These are phyloP conservation scores for Dendrolimus pini DNA, from an alignment of 2,888 invertebrate genomes.

Conservation along the genomic window DNA sequence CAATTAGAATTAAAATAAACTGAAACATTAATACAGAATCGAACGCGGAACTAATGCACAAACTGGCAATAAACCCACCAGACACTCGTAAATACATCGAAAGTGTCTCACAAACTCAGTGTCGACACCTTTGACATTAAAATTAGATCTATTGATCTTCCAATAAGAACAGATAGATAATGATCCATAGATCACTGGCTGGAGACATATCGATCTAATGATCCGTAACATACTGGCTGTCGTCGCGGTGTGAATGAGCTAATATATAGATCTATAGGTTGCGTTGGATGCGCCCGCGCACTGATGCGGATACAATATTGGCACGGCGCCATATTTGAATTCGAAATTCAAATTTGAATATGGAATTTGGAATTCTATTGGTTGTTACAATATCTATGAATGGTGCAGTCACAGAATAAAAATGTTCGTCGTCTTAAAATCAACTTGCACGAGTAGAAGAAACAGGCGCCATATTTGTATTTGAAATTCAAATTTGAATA, in stretches of 20 bases:
- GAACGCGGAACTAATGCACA: not conserved
- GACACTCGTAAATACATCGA: not conserved
- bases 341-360: constrained; percentile 6
- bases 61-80: not conserved
- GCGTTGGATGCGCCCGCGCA: constrained; percentile 9
- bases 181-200: not conserved
- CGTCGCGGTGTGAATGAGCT: not conserved
- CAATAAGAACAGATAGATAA: not conserved
- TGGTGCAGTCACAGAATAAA: too few relatives aligned
- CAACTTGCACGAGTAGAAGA: too few relatives aligned
- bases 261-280: not conserved
- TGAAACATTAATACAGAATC: not conserved
- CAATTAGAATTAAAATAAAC: not conserved
- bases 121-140: not conserved
- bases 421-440: too few relatives aligned
- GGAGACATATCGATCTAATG: not conserved
- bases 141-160: not conserved
- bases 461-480: constrained; percentile 18
- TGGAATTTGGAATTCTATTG: too few relatives aligned
- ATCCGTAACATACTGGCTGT: not conserved
- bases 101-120: not conserved
- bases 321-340: constrained; percentile 22
- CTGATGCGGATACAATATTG: constrained; percentile 13
- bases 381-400: too few relatives aligned
- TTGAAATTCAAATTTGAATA: constrained; percentile 5